Conservation (phyloP, 64 coral and sea anemone genomes). For the Montipora sp. region DNA sequence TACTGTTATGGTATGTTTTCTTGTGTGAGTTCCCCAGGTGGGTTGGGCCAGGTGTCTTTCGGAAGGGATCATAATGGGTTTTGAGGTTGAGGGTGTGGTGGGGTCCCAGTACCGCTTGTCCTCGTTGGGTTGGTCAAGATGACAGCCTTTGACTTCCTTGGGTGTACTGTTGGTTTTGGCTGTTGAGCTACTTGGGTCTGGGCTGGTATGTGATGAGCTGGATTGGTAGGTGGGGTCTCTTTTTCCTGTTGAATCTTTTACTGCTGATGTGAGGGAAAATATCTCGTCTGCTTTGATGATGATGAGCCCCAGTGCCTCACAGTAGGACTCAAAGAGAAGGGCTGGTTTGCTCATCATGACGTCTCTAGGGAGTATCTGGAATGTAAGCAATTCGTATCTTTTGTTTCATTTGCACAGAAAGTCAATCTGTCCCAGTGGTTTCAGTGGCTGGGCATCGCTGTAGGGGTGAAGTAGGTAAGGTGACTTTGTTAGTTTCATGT, state of each 20-base stretch:
- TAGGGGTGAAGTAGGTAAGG: conserved; percentile 41
- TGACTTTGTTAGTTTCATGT: conserved; percentile 33
- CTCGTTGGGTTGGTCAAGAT: too few relatives aligned
- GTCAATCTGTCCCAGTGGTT: conserved; percentile 32
- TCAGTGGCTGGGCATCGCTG: conserved; percentile 15
- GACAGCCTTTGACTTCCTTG: too few relatives aligned
- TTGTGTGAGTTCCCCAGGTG: too few relatives aligned
- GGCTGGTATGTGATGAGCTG: neutral
- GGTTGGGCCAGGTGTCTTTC: too few relatives aligned
- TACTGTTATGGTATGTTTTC: too few relatives aligned
- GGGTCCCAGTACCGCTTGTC: too few relatives aligned
- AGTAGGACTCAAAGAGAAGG: neutral
- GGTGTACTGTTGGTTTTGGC: too few relatives aligned
- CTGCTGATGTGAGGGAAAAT: too few relatives aligned
- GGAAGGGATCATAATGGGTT: too few relatives aligned
- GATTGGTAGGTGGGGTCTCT: neutral
- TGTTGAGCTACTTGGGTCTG: too few relatives aligned
- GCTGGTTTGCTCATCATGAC: conserved; percentile 34
- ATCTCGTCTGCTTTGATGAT: neutral
- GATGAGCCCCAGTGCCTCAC: conserved; percentile 5
- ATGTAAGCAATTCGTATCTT: conserved; percentile 18
- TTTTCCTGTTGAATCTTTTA: neutral
- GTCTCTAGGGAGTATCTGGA: conserved; percentile 33
- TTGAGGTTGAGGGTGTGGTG: too few relatives aligned
- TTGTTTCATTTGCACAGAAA: conserved; percentile 34